These are phyloP conservation scores for Manacus vitellinus DNA, from an alignment of 2,113 vertebrate species.

Conservation along the genomic window DNA sequence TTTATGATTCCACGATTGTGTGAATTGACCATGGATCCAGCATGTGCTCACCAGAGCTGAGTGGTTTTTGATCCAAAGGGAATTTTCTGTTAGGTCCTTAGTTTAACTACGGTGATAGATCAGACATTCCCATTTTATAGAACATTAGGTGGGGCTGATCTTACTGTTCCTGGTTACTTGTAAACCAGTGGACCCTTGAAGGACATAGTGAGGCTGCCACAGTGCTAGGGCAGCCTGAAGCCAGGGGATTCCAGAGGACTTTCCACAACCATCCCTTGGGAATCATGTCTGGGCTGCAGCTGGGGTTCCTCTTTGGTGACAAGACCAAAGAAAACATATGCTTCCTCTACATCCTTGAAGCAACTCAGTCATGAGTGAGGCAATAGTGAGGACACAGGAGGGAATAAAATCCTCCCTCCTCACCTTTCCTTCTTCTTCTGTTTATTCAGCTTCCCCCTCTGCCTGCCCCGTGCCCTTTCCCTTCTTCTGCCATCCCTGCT, in stretches of 20 bases:
- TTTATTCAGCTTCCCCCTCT: background rate
- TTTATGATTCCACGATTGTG: background rate
- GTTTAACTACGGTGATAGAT: background rate
- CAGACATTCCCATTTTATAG: background rate
- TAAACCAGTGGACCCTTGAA: background rate
- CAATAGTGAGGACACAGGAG: background rate
- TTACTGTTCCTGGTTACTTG: background rate
- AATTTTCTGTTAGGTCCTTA: background rate
- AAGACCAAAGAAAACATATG: background rate
- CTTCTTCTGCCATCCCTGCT: background rate
- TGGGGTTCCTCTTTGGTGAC: background rate
- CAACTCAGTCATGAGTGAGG: background rate
- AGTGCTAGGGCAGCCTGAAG: background rate
- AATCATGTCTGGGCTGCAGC: background rate
- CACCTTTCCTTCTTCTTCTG: too few relatives aligned
- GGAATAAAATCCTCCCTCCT: background rate
- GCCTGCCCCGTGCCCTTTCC: background rate
- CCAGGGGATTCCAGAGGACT: accelerated
- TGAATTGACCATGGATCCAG: background rate
- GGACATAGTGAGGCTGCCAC: background rate
- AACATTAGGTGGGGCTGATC: accelerated
- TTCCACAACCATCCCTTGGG: background rate
- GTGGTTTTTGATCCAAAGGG: background rate
- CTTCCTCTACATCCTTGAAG: background rate
- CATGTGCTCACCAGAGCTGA: background rate